Conservation (phyloP, 2,888 invertebrate genomes). For the Linnaemya vulpina region DNA sequence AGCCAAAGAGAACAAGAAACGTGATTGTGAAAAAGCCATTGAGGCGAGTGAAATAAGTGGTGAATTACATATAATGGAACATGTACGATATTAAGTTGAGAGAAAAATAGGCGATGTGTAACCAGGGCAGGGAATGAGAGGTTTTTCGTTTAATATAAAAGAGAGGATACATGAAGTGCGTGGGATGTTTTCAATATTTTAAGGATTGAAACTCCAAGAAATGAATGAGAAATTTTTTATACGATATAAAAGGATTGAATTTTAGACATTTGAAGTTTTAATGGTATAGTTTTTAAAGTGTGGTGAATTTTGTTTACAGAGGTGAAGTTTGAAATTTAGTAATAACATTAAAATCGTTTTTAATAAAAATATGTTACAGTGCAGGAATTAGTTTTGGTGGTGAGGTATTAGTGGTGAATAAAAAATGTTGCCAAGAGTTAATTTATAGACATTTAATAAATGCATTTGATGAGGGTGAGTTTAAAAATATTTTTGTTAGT, state of each 20-base stretch:
- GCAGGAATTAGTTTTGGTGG: background rate
- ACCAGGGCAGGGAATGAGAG: too few relatives aligned
- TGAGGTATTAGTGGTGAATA: conserved; percentile 43
- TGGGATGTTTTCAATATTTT: conserved; percentile 14
- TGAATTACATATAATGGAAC: conserved; percentile 9
- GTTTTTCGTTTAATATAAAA: background rate
- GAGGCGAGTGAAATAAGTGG: conserved; percentile 23
- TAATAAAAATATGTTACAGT: too few relatives aligned
- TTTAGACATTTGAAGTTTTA: background rate
- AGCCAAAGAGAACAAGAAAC: conserved; percentile 30
- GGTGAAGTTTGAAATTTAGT: conserved; percentile 16
- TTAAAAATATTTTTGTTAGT: background rate
- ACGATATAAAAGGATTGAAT: background rate
- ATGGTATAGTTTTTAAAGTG: background rate
- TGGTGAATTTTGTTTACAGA: background rate
- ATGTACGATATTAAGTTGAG: background rate
- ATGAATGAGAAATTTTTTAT: background rate
- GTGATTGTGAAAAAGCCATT: conserved; percentile 8
- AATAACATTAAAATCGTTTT: background rate
- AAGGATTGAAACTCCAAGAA: background rate
- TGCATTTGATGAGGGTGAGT: background rate
- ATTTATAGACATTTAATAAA: background rate
- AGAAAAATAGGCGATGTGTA: conserved; percentile 7
- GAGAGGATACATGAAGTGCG: background rate
- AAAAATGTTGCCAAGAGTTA: background rate